A percentile compares a stretch with the other conserved stretches of the same genome.
Evolutionary conservation across 2,113 vertebrate genomes (phyloP).

Genomic region (Pagrus major): DNA sequence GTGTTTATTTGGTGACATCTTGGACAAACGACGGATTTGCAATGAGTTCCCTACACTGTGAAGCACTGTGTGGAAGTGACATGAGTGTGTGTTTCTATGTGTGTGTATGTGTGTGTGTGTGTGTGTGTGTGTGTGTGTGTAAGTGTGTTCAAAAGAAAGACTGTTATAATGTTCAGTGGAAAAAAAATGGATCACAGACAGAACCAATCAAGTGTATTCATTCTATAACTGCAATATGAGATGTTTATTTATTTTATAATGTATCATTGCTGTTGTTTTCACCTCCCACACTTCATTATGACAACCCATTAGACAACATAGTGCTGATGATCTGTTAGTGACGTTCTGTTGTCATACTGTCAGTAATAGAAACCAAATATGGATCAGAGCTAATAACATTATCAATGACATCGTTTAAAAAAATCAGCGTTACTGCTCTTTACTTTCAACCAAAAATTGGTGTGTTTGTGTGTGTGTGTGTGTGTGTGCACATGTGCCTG

Average conservation of each 20-base stretch:
- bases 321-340: constrained; percentile 16
- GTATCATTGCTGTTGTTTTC: constrained; percentile 40
- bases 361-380: constrained; percentile 72
- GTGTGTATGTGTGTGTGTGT: constrained; percentile 25
- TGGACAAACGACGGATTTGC: constrained; percentile 41
- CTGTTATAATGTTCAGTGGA: constrained; percentile 47
- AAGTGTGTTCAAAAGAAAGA: constrained; percentile 35
- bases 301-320: not conserved
- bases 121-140: constrained; percentile 13
- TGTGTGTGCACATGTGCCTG: constrained; percentile 21
- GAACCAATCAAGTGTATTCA: constrained; percentile 46
- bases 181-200: constrained; percentile 27
- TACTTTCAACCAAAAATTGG: constrained; percentile 71
- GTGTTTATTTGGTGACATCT: constrained; percentile 47
- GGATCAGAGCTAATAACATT: constrained; percentile 66
- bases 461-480: constrained; percentile 30
- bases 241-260: constrained; percentile 66
- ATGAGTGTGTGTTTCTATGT: constrained; percentile 24
- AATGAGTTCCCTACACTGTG: constrained; percentile 74
- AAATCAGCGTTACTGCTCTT: constrained; percentile 56
- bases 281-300: constrained; percentile 13
- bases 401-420: constrained; percentile 50
- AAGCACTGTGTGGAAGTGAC: constrained; percentile 48
- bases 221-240: constrained; percentile 68
- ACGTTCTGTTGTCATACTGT: constrained; percentile 25